Base-by-base conservation (phyloP, 53 echinoderm and acorn worm species). In the Zoroaster sp. region DNA sequence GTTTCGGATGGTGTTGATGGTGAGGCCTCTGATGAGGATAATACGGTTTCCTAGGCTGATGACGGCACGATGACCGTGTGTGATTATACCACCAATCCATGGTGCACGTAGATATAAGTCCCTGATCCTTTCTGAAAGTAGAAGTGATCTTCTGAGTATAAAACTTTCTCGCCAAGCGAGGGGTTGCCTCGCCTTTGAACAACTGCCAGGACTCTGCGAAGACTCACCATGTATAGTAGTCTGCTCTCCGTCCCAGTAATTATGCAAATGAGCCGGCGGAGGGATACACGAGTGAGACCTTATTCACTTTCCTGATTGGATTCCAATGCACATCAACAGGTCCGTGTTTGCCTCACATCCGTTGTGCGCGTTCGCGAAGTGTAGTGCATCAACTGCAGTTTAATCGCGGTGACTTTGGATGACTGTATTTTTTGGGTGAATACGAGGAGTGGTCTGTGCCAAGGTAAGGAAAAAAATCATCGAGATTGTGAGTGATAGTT, bases 21-120 rank as follows among this genome's bases (percentile, higher is more conserved):
- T 80, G 89, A 38, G 77, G 74, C 67, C 70, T 71, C 3, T 35
- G n/a, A 41, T 51, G 45, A 37, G 69, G 85, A 85, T 70, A 85
- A 35, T 49, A 85, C 23, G 85, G 35, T 52, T 85, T 85, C 70
- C 85, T 32, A 7, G 69, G 71, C 36, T 85, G 85, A 28, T 85
- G 85, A 2, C 85, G 85, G 39, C 85, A 85, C 12, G 85, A 85
- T 17, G 85, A 85, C 69, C 85, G 43, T 34, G 89, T 76, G 35
- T 89, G 89, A 25, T 89, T 87, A 45, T 89, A 89, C 77, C 89
- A 92, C 92, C 92, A 92, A 53, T 92, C 92, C 92, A 92, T 92
- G 75, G 83, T 43, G 89, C 72, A 28, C 52, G 37, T 53, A n/a
- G n/a, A n/a, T n/a, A n/a, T 79, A 73, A 80, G 65, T 83, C 87